A percentile compares a stretch with the other conserved stretches of the same genome.
Conservation (phyloP, 1,140 invertebrate species). For the Armadillidium nasatum region DNA sequence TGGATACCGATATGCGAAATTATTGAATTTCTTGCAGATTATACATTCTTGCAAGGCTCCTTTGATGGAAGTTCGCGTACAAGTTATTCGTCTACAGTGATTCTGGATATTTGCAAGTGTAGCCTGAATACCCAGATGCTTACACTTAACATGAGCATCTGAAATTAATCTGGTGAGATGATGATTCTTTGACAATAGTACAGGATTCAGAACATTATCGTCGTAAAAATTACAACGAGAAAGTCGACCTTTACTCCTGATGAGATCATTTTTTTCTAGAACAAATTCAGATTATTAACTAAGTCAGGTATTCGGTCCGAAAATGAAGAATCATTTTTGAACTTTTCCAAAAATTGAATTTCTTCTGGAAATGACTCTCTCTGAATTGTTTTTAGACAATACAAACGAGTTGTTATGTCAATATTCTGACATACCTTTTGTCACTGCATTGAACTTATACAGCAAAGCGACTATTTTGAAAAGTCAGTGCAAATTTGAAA, state of each 20-base stretch:
- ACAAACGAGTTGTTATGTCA: no score
- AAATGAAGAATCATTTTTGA: background rate
- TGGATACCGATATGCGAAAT: background rate
- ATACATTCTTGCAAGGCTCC: background rate
- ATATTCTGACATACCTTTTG: no score
- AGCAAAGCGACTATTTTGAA: no score
- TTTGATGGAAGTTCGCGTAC: background rate
- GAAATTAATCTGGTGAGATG: background rate
- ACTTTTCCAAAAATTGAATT: no score
- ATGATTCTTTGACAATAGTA: background rate
- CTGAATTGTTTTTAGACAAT: no score
- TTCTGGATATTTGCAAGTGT: background rate
- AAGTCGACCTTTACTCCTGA: background rate
- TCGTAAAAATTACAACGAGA: background rate
- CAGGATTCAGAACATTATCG: background rate
- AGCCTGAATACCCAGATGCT: background rate
- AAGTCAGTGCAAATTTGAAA: no score
- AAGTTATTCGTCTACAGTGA: no score
- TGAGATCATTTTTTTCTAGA: no score
- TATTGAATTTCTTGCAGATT: constrained; percentile 3
- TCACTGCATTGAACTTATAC: no score
- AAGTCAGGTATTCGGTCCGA: background rate
- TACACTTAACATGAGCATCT: background rate
- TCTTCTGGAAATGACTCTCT: no score
- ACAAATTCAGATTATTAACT: background rate